Percentiles rank a stretch among this genome's conserved stretches.
Conservation (phyloP, 2,113 vertebrate species). For the Onychostruthus taczanowskii region DNA sequence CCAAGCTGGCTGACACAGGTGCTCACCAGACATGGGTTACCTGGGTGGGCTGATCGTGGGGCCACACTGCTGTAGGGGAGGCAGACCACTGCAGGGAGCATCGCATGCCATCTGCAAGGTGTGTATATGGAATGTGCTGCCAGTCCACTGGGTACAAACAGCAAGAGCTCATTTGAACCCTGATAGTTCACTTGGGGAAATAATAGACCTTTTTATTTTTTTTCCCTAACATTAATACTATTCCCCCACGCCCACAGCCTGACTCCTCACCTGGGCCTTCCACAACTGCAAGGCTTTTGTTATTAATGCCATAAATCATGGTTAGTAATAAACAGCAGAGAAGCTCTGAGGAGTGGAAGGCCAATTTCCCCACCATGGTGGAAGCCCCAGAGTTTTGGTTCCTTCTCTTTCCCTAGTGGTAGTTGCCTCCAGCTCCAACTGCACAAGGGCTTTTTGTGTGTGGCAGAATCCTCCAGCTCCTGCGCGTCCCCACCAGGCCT, state of each 20-base stretch:
- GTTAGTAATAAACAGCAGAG: background rate
- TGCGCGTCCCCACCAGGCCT: accelerated
- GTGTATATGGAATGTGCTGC: background rate
- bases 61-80: background rate
- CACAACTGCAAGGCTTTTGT: background rate
- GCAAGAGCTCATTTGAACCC: background rate
- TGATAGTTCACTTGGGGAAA: background rate
- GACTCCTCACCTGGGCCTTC: background rate
- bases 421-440: background rate
- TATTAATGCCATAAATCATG: slow-evolving; percentile 27
- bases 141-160: background rate
- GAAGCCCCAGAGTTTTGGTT: background rate
- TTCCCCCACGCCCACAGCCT: background rate
- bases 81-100: background rate
- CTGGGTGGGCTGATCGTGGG: background rate
- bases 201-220: background rate
- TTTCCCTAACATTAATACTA: background rate
- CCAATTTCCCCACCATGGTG: background rate
- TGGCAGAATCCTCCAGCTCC: background rate
- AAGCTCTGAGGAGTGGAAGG: background rate
- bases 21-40: slow-evolving; percentile 25
- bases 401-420: background rate
- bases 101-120: background rate
- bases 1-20: slow-evolving; percentile 31
- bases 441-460: background rate